Evolutionary conservation across 2,888 invertebrate species (phyloP), one percentile per base, ranked within the genome.

Genomic region (Vannuccia rotundouncinata): DNA sequence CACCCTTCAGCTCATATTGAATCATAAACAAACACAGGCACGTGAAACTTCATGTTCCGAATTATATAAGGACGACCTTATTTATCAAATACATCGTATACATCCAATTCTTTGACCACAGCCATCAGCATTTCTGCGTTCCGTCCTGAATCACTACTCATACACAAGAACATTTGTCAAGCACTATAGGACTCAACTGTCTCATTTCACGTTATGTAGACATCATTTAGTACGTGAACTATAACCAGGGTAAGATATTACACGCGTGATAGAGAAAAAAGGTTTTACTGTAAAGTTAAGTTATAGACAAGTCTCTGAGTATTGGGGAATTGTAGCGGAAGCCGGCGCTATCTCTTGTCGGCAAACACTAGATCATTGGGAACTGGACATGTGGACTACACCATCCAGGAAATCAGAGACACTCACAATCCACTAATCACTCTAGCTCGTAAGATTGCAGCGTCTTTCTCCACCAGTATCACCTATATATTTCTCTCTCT

Each of bases 281-380:
- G 66, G 66, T 66, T 66, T 66, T 66, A 66, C 25, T 27, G 66
- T 66, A 27, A 66, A 66, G 66, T 66, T 66, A 66, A 66, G 66
- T 66, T n/a, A 45, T 45, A 66, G 66, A 66, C 66, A 66, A 13
- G 66, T 66, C 25, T 5, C 66, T 27, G 5, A 66, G 66, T 66
- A 66, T 66, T 27, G 66, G 22, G 13, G 66, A 27, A 13, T 27
- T 66, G 66, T 66, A 22, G 66, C 66, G 66, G 66, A 66, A 66
- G 66, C 66, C 25, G 66, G 25, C 22, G 25, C 66, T 66, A 66
- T 66, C 66, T 66, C 5, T 22, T 66, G 66, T 13, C 10, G 22
- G 66, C 22, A 66, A 66, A 66, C 66, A 66, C 66, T 66, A 66
- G 66, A 66, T 27, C 66, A 66, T 66, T 66, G 66, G 66, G 66